Percentiles rank a stretch among this genome's conserved stretches.
Evolutionary conservation across 2,797 vertebrate genomes (phyloP).

Genomic region (Cuculus canorus): DNA sequence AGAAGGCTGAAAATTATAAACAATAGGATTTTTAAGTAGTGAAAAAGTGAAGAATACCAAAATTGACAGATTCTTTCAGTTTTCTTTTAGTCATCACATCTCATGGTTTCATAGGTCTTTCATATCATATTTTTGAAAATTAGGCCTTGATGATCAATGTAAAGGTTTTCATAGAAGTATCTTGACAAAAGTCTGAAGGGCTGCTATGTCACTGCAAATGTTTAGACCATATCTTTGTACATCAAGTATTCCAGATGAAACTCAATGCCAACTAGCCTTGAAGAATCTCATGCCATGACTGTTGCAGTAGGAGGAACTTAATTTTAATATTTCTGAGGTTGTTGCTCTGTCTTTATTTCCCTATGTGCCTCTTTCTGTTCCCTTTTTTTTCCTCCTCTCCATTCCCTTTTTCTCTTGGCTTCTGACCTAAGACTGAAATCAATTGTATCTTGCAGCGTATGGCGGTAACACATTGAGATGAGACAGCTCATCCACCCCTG

Average conservation of each 20-base stretch:
- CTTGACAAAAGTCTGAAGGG: not conserved
- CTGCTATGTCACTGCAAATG: not conserved
- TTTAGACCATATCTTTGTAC: not conserved
- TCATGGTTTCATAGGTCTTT: not conserved
- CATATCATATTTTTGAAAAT: not conserved
- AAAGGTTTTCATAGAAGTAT: not conserved
- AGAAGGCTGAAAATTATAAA: not conserved
- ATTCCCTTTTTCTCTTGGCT: not conserved
- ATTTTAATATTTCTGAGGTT: not conserved
- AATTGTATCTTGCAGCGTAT: conserved; percentile 24
- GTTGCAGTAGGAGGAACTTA: not conserved
- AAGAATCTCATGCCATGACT: not conserved
- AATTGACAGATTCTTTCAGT: not conserved
- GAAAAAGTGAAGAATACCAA: not conserved
- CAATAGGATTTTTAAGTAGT: not conserved
- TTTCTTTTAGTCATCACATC: not conserved
- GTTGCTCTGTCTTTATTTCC: not conserved
- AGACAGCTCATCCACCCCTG: conserved; percentile 2
- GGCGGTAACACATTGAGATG: not conserved
- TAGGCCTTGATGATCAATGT: not conserved
- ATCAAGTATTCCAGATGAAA: not conserved
- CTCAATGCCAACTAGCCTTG: not conserved
- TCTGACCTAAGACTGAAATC: conserved; percentile 21
- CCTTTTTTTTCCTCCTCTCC: not conserved
- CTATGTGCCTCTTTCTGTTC: not conserved